Evolutionary conservation across 2,888 invertebrate genomes (phyloP), one percentile per base, ranked within the genome.

Genomic region (Drosophila barbarae): DNA sequence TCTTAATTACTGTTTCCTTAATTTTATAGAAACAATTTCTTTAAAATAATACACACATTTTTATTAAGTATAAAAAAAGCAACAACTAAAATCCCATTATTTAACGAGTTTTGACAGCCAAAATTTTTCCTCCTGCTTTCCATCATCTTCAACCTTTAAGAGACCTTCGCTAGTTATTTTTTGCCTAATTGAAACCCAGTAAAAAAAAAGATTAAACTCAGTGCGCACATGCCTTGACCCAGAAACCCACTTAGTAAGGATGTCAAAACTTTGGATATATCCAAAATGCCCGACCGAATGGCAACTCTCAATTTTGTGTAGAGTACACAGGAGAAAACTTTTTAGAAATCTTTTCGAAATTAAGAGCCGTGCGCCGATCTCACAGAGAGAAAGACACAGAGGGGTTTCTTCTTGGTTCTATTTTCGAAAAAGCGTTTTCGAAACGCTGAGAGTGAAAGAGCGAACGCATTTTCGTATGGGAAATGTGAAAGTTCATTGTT

Each of bases 401-500:
- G 50, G 21, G 23, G 18, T n/a, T 23, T 35, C 13, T 28, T 13
- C 32, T 18, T 21, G 3, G 41, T 54, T 70, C 50, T 26, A 55
- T 64, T 73, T 81, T 80, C 76, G 74, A 81, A 72, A 77, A 71
- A 51, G 52, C 42, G 54, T 69, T 76, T 76, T 80, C 80, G 78
- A 79, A 76, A 66, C 47, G 12, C 35, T 38, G 53, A 50, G 47
- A 38, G 46, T 28, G 15, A 10, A 47, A 50, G 56, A 52, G 42
- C 59, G 63, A 23, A 38, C 50, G 57, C 10, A 38, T 54, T 30
- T 51, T 67, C 38, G 50, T 74, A 51, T 69, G 67, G 61, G 70
- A 77, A 82, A 83, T 83, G 81, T 83, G 84, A 83, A 83, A 83
- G 84, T 83, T 83, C 82, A 83, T 82, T 81, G 82, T 83, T 83